Base-by-base conservation (phyloP, 2,113 vertebrate species). In the Thryonomys swinderianus region DNA sequence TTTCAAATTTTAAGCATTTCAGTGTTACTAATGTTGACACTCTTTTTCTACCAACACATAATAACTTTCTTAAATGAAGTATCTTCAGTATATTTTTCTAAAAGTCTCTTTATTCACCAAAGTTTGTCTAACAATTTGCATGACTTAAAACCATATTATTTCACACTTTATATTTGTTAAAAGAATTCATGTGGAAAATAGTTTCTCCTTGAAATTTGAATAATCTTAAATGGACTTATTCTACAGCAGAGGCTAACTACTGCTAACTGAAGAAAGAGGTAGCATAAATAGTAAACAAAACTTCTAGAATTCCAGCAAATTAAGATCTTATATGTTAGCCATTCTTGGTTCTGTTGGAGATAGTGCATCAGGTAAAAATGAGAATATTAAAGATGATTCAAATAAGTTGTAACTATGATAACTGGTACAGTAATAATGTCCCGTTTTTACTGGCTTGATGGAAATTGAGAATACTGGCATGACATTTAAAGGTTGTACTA, bases 1-100 rank as follows among this genome's bases (percentile, higher is more conserved):
- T 91, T 96, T 16, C 96, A 97, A 95, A 92, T 94, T 94, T 85
- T 97, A 37, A 97, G 95, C 27, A 85, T 98, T 79, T 86, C 92
- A 76, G 2, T 96, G 3, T 21, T 90, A 7, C 10, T 91, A 30
- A 80, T 95, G 34, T 61, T 96, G 3, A 23, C 69, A 27, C 7
- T 96, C 21, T 87, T 95, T 6, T 96, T 97, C 85, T 96, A 94
- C 55, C 84, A 91, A 5, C 86, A 93, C 0, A 18, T 97, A 12
- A 93, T 96, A 4, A 78, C 92, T 0, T 88, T 90, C 59, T 34
- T 94, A 40, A 42, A 94, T 45, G 73, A 89, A 17, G 67, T 94
- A 30, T 42, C 81, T 84, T 95, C 84, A 1, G 0, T 45, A 0
- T 95, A 1, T 1, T 57, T 98, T 91, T 95, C 79, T 11, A 37